phyloP scores from a whole-genome alignment of 2,797 vertebrate species.

The Esox masquinongy region DNA sequence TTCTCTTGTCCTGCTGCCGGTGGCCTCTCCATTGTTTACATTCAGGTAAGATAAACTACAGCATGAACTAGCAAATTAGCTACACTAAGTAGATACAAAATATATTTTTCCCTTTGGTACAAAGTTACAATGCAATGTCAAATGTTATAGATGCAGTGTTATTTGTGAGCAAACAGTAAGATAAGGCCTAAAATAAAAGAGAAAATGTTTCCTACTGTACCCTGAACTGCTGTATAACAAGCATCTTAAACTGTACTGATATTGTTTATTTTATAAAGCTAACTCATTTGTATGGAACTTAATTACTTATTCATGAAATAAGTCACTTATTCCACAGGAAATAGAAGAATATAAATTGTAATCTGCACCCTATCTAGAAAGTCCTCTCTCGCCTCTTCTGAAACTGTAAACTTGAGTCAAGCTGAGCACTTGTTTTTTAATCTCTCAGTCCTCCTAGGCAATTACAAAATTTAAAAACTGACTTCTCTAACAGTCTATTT shows the following conservation, averaged over 20 bases:
- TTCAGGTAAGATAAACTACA: slow-evolving; percentile 56
- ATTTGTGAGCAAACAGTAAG: neutral
- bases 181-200: neutral
- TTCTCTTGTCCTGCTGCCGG: slow-evolving; percentile 19
- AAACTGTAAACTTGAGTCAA: slow-evolving; percentile 54
- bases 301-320: slow-evolving; percentile 38
- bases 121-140: neutral
- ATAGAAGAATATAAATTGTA: slow-evolving; percentile 51
- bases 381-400: slow-evolving; percentile 36
- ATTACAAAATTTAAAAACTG: slow-evolving; percentile 43
- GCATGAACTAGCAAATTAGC: neutral
- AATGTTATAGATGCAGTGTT: neutral
- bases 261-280: slow-evolving; percentile 49
- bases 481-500: slow-evolving; percentile 41
- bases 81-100: neutral
- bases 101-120: neutral
- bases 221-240: neutral
- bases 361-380: slow-evolving; percentile 44
- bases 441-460: slow-evolving; percentile 45
- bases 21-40: slow-evolving; percentile 14
- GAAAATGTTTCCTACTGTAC: neutral
- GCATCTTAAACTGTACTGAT: slow-evolving; percentile 36
- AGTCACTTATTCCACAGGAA: slow-evolving; percentile 51
- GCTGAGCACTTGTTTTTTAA: slow-evolving; percentile 55
- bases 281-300: slow-evolving; percentile 56